Percentiles rank a stretch among this genome's conserved stretches.
Conservation (phyloP, 2,113 vertebrate species). For the Prietella phreatophila region DNA sequence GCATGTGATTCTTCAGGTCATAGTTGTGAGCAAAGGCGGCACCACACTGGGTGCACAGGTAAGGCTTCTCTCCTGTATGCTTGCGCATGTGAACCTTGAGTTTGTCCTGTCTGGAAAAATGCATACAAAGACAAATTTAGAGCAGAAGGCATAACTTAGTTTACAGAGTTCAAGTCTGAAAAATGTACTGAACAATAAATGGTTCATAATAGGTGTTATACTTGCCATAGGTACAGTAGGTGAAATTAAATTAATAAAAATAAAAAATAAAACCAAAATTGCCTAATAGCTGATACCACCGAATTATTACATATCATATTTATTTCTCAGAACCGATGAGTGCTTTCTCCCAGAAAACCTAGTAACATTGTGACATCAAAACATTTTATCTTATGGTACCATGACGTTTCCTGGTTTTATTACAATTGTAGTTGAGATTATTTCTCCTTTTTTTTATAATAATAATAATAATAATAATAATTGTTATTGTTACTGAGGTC, state of each 20-base stretch:
- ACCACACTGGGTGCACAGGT: conserved; percentile 94
- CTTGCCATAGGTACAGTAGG: background rate
- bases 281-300: background rate
- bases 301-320: background rate
- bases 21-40: conserved; percentile 98
- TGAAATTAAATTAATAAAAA: background rate
- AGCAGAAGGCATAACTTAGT: background rate
- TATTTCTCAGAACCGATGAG: background rate
- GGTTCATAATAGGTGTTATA: background rate
- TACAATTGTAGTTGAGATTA: background rate
- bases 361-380: background rate
- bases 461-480: too few relatives aligned
- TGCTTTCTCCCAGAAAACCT: background rate
- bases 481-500: background rate
- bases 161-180: background rate
- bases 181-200: background rate
- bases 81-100: conserved; percentile 99
- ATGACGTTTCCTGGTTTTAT: background rate
- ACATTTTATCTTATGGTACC: background rate
- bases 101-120: conserved; percentile 91
- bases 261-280: background rate
- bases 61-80: conserved; percentile 98
- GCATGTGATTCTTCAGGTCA: conserved; percentile 99
- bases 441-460: background rate
- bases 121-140: conserved; percentile 32